phyloP scores from a whole-genome alignment of 2,888 invertebrate genomes.

The Creontiades dilutus region DNA sequence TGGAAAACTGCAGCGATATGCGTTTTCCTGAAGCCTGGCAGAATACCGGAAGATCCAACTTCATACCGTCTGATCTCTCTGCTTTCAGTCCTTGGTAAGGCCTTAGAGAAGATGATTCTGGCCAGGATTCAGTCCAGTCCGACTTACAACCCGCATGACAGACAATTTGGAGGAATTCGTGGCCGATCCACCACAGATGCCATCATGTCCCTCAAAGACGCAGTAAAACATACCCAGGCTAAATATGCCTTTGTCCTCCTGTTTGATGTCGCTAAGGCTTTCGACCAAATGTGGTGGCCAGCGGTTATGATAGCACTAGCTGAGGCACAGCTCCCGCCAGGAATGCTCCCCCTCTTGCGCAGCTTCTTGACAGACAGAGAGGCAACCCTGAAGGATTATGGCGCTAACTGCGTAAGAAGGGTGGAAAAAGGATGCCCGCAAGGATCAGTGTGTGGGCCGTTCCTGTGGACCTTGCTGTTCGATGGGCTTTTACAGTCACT shows the following conservation, averaged over 20 bases:
- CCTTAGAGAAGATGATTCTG: slow-evolving; percentile 42
- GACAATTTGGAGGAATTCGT: slow-evolving; percentile 48
- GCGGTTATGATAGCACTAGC: neutral
- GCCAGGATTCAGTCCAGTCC: neutral
- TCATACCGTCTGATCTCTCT: slow-evolving; percentile 55
- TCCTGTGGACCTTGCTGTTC: slow-evolving; percentile 47
- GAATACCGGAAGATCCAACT: neutral
- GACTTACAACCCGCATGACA: neutral
- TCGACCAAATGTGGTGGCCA: slow-evolving; percentile 26
- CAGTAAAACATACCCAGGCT: neutral
- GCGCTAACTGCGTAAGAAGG: neutral
- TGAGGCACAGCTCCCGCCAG: neutral
- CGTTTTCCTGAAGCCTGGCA: slow-evolving; percentile 51
- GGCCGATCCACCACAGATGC: slow-evolving; percentile 36
- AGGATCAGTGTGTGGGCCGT: slow-evolving; percentile 57
- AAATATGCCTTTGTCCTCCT: slow-evolving; percentile 12
- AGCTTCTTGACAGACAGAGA: neutral
- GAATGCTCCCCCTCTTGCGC: neutral
- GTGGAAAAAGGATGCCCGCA: slow-evolving; percentile 46
- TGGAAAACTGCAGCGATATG: slow-evolving; percentile 32
- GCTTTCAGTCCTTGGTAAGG: slow-evolving; percentile 29
- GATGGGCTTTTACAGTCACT: neutral
- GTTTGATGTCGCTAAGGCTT: slow-evolving; percentile 44
- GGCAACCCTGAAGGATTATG: neutral
- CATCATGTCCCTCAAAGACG: neutral